Conservation (phyloP, 2,113 vertebrate genomes). For the Sinocyclocheilus maitianheensis region DNA sequence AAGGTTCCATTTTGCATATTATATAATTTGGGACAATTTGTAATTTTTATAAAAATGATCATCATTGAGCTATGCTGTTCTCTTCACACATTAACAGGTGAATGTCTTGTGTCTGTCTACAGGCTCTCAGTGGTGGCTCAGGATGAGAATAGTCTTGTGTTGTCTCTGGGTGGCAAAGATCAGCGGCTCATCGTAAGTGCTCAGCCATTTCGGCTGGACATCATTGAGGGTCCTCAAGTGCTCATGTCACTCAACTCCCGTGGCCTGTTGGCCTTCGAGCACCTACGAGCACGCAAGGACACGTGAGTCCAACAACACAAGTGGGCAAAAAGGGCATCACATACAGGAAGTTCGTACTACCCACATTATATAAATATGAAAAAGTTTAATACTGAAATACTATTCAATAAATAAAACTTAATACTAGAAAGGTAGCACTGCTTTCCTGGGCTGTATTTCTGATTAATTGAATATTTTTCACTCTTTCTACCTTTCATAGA, state of each 20-base stretch:
- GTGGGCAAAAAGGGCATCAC: constrained; percentile 50
- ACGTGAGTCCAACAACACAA: constrained; percentile 80
- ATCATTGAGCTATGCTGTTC: background rate
- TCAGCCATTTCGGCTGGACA: constrained; percentile 86
- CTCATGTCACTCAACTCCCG: constrained; percentile 90
- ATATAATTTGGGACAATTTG: background rate
- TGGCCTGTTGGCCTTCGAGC: constrained; percentile 87
- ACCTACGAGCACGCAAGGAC: constrained; percentile 86
- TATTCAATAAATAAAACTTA: background rate
- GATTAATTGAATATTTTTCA: background rate
- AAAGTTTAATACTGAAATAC: background rate
- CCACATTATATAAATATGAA: background rate
- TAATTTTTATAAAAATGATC: background rate
- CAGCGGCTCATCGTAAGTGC: constrained; percentile 85
- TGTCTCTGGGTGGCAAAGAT: constrained; percentile 77
- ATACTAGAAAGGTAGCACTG: background rate
- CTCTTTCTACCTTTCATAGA: background rate
- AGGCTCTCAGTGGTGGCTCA: constrained; percentile 83
- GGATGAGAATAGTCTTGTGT: constrained; percentile 85
- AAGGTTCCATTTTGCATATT: background rate
- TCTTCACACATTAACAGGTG: background rate
- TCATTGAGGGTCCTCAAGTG: constrained; percentile 82
- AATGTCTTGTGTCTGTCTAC: background rate
- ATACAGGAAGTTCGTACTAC: background rate
- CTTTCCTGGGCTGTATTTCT: constrained; percentile 14